These are phyloP conservation scores for Eupithecia centaureata DNA, from an alignment of 2,888 invertebrate genomes.

Conservation along the genomic window DNA sequence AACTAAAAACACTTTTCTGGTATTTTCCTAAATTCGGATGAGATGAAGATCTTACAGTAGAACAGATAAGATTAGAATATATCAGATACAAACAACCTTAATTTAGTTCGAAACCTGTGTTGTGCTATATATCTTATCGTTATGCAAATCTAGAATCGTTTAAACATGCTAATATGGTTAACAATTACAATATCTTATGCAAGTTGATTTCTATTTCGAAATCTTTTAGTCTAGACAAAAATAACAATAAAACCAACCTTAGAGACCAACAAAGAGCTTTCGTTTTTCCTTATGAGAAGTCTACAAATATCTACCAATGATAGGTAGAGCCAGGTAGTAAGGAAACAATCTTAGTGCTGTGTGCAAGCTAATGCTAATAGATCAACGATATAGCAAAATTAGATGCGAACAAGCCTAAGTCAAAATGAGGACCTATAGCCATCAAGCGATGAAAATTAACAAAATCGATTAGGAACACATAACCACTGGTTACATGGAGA, in stretches of 20 bases:
- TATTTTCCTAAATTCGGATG: not conserved
- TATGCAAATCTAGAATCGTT: not conserved
- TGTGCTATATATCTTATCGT: not conserved
- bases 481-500: not conserved
- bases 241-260: not conserved
- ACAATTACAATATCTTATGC: not conserved
- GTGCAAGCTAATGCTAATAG: not conserved
- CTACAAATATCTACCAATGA: not conserved
- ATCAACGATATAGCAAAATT: not conserved
- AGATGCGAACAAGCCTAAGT: not conserved
- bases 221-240: not conserved
- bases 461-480: no score
- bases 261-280: not conserved
- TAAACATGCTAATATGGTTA: not conserved
- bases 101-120: not conserved
- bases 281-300: not conserved
- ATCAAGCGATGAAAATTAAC: no score
- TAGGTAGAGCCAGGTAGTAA: no score
- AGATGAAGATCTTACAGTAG: not conserved
- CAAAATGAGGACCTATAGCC: no score
- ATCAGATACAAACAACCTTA: not conserved
- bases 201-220: not conserved
- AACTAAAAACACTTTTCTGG: not conserved
- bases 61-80: not conserved
- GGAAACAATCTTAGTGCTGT: no score